phyloP scores from a whole-genome alignment of 1,140 invertebrate genomes.

The Thrips palmi region DNA sequence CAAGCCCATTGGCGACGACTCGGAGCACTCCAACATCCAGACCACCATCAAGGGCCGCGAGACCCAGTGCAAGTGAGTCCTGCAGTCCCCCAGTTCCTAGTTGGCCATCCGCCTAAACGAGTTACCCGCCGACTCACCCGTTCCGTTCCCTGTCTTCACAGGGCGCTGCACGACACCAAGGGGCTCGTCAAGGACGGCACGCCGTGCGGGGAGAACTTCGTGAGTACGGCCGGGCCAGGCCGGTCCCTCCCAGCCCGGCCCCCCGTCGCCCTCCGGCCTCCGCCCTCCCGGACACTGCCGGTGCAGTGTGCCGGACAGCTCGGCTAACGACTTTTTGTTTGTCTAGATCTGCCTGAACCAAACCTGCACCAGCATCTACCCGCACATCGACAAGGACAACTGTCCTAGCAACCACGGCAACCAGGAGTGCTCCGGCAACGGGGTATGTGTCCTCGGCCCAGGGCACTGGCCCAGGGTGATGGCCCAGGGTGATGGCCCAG shows the following conservation, averaged over 20 bases:
- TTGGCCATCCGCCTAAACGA: no score
- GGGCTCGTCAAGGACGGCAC: constrained; percentile 77
- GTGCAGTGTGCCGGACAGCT: no score
- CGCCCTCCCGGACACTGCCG: no score
- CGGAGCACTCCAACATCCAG: background rate
- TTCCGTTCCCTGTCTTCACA: no score
- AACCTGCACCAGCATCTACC: constrained; percentile 67
- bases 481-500: no score
- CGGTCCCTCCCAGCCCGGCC: background rate
- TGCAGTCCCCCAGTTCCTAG: no score
- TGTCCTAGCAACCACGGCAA: constrained; percentile 79
- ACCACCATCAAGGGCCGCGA: constrained; percentile 2
- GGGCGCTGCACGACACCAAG: no score
- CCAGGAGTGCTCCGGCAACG: constrained; percentile 80
- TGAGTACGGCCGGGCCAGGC: constrained; percentile 18
- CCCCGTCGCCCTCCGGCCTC: no score
- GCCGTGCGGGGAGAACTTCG: constrained; percentile 74
- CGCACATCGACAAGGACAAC: constrained; percentile 60
- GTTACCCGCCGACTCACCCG: no score
- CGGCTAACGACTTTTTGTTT: no score
- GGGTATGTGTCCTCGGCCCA: constrained; percentile 40
- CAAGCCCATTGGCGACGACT: background rate
- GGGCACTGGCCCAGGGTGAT: no score
- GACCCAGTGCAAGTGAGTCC: constrained; percentile 9
- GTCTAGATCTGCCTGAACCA: constrained; percentile 76